Conservation (phyloP, 30 jellyfish, hydroid and myxozoan species). For the Hydractinia echinata region DNA sequence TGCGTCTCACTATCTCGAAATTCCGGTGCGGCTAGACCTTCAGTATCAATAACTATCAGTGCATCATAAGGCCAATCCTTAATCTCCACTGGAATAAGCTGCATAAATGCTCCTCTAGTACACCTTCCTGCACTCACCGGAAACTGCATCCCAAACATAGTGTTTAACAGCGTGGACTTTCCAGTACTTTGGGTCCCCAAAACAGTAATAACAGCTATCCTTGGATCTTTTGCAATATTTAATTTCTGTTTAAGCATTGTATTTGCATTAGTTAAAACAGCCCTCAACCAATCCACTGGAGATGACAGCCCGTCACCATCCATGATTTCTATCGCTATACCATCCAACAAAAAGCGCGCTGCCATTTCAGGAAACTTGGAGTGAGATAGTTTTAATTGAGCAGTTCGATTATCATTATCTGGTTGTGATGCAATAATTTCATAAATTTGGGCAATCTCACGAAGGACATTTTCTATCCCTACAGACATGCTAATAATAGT, state of each 20-base stretch:
- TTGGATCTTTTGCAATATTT: conserved; percentile 18
- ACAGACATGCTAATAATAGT: background rate
- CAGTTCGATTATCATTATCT: background rate
- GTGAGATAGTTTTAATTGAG: background rate
- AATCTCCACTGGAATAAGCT: conserved; percentile 18
- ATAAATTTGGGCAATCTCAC: conserved; percentile 30
- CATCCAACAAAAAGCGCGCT: conserved; percentile 24
- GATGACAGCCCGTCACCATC: conserved; percentile 28
- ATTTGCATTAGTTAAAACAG: background rate
- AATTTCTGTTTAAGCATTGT: background rate
- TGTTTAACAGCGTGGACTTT: conserved; percentile 32
- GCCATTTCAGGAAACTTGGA: conserved; percentile 2
- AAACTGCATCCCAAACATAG: conserved; percentile 29
- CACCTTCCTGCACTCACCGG: conserved; percentile 39
- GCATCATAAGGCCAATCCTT: conserved; percentile 16
- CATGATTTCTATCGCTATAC: conserved; percentile 23
- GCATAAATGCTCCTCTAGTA: conserved; percentile 31
- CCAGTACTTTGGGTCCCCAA: conserved; percentile 31
- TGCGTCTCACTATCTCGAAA: background rate
- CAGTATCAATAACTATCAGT: conserved; percentile 24
- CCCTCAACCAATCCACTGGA: conserved; percentile 15
- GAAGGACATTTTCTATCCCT: conserved; percentile 18
- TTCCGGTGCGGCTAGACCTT: conserved; percentile 33
- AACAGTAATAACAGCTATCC: conserved; percentile 22
- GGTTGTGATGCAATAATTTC: conserved; percentile 4